Evolutionary conservation across 30 jellyfish, hydroid and myxozoan species (phyloP).

Genomic region (Cassiopea andromeda): DNA sequence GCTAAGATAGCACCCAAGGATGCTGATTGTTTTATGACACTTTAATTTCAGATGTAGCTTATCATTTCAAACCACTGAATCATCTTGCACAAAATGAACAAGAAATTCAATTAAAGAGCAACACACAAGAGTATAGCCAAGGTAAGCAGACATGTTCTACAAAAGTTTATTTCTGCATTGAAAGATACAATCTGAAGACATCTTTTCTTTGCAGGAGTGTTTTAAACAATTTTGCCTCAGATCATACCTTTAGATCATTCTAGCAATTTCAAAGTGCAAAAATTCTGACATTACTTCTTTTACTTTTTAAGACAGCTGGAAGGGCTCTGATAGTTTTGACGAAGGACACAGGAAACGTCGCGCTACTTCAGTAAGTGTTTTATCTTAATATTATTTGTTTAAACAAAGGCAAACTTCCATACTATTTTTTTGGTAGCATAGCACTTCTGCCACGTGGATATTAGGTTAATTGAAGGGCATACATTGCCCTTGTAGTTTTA

Average conservation of each 20-base stretch:
- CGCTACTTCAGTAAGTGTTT: background rate
- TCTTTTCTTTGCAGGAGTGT: background rate
- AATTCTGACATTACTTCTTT: background rate
- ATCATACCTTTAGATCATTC: background rate
- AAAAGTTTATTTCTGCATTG: background rate
- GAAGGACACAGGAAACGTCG: background rate
- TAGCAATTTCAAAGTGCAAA: background rate
- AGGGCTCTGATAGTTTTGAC: background rate
- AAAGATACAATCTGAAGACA: no score
- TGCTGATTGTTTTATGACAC: background rate
- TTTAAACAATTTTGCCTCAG: background rate
- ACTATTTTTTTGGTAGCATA: no score
- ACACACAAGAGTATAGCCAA: background rate
- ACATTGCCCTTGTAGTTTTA: no score
- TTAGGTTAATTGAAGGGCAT: no score
- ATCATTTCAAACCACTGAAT: background rate
- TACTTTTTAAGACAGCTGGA: constrained; percentile 1
- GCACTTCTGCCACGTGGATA: no score
- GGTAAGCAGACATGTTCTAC: background rate
- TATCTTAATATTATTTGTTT: no score
- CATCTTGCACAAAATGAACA: background rate
- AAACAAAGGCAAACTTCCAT: no score
- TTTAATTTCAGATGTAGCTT: background rate
- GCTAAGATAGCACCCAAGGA: no score
- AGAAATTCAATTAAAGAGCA: background rate